Conservation (phyloP, 1,140 invertebrate species). For the Myzus persicae region DNA sequence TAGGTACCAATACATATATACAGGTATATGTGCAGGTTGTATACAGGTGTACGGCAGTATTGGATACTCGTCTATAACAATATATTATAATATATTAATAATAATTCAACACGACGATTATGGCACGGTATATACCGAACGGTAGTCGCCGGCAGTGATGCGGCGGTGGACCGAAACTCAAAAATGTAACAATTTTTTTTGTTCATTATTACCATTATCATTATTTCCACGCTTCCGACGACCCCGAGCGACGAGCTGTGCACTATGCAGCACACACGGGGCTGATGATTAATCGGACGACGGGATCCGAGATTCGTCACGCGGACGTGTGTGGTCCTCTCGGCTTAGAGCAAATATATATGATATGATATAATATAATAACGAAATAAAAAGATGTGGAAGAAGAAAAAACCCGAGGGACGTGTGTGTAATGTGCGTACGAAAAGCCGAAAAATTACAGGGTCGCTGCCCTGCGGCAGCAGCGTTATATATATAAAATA, state of each 20-base stretch:
- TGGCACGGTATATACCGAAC: neutral
- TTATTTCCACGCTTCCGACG: neutral
- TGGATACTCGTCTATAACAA: neutral
- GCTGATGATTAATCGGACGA: conserved; percentile 38
- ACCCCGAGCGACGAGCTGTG: neutral
- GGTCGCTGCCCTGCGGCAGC: neutral
- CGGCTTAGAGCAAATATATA: neutral
- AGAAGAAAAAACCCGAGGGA: neutral
- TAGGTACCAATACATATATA: no score
- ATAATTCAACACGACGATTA: neutral
- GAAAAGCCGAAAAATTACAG: neutral
- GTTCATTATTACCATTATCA: neutral
- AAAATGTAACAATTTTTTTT: conserved; percentile 24
- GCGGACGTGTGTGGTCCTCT: conserved; percentile 31
- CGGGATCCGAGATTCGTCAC: conserved; percentile 40
- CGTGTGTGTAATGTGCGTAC: neutral
- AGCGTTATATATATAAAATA: no score
- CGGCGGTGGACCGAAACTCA: neutral
- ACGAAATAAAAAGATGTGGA: neutral
- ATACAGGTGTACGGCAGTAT: no score
- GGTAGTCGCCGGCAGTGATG: conserved; percentile 24
- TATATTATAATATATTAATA: neutral
- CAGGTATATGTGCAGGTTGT: neutral
- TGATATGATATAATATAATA: neutral
- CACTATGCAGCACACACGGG: neutral